Percentiles rank a stretch among this genome's conserved stretches.
Evolutionary conservation across 2,113 vertebrate species (phyloP).

Genomic region (Rhinoptilus africanus): DNA sequence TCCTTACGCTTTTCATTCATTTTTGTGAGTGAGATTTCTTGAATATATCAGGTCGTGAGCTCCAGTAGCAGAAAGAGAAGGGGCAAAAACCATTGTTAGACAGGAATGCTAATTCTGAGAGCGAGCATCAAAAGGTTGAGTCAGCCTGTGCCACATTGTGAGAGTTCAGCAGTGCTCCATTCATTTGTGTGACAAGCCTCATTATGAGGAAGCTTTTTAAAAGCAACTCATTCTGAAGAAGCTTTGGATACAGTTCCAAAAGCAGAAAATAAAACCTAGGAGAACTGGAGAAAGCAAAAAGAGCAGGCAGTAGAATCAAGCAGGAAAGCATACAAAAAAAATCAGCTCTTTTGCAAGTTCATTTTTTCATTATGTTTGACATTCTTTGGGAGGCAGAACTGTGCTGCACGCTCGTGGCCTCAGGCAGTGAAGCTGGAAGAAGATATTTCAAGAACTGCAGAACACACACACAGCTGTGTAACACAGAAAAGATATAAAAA

Average conservation of each 20-base stretch:
- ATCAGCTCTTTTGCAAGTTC: constrained; percentile 36
- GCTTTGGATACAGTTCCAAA: constrained; percentile 29
- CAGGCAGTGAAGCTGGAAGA: constrained; percentile 27
- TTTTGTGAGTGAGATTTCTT: not conserved
- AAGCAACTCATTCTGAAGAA: constrained; percentile 6
- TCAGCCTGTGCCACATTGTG: constrained; percentile 1
- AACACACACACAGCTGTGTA: constrained; percentile 17
- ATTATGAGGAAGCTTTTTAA: constrained; percentile 32
- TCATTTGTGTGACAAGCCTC: constrained; percentile 38
- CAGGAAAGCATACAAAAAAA: constrained; percentile 3
- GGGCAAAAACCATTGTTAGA: constrained; percentile 21
- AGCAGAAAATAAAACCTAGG: constrained; percentile 22
- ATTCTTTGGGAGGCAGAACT: not conserved
- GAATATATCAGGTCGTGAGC: not conserved
- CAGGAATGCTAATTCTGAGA: constrained; percentile 49
- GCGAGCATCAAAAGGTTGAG: not conserved
- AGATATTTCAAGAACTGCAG: constrained; percentile 27
- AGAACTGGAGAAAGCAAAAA: constrained; percentile 23
- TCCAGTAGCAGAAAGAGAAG: not conserved
- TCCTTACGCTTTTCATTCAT: not conserved
- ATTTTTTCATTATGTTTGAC: constrained; percentile 55
- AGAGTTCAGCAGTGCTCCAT: constrained; percentile 31
- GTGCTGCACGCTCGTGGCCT: constrained; percentile 3
- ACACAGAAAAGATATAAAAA: not conserved
- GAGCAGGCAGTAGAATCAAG: not conserved